Base-by-base conservation (phyloP, 1,140 invertebrate genomes). In the Pseudomyrmex gracilis region DNA sequence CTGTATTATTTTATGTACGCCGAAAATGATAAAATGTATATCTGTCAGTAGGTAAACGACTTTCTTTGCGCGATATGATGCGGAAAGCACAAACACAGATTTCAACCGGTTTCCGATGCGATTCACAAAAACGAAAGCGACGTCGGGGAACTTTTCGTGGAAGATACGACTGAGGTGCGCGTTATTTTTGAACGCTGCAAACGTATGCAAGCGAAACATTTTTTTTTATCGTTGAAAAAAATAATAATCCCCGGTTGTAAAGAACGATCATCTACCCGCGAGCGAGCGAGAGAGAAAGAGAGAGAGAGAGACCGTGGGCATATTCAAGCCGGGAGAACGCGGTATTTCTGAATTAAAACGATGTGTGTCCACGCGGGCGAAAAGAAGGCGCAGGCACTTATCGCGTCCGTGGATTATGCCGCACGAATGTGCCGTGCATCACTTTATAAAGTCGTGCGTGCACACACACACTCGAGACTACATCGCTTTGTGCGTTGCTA, bases 301-400 rank as follows among this genome's bases (percentile, higher is more conserved):
- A 34, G 34, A 34, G 34, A 47, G 34, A 82, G 64, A 15, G 43
- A 57, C 51, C 49, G 49, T 67, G 34, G 34, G 9, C n/a, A 60
- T 34, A 60, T 47, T 34, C 67, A 64, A 43, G 51, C 70, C 20
- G 49, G 66, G 9, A 24, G 71, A 74, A 64, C 34, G 64, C 82
- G 74, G 70, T 87, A 74, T 66, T 87, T 71, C 53, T 85, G 74
- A 80, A 88, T 84, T 82, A 87, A 84, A 71, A 53, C 45, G 67
- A 34, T 34, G 45, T 34, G 45, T 67, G 77, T 71, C 64, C 22
- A 57, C 22, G 43, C 17, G 51, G 43, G 43, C 17, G 51, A 45
- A 51, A 67, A 67, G 51, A 34, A 22, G 64, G 5, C 76, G 43
- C 86, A 51, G 24, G 51, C 70, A 82, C 71, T 76, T 85, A 68